phyloP scores from a whole-genome alignment of 2,888 invertebrate species.

The Torymus texanus region DNA sequence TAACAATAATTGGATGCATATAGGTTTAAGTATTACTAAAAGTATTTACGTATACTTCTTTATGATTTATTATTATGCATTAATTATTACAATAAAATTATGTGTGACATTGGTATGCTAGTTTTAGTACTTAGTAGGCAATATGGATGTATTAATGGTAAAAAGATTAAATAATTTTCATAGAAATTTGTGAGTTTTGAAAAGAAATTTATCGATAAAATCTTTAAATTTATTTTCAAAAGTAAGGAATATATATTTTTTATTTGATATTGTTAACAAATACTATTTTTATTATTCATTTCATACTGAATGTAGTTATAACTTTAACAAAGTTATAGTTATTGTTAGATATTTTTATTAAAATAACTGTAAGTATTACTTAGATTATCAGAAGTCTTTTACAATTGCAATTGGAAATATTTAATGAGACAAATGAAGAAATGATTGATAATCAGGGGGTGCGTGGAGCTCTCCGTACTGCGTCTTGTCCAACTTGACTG shows the following conservation, averaged over 20 bases:
- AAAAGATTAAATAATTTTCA: no score
- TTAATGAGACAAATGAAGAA: neutral
- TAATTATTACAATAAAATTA: neutral
- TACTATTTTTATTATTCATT: neutral
- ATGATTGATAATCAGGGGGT: conserved; percentile 36
- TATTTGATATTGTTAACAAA: conserved; percentile 36
- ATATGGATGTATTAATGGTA: no score
- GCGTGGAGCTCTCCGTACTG: conserved; percentile 49
- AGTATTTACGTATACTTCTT: no score
- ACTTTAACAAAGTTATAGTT: no score
- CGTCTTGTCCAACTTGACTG: conserved; percentile 50
- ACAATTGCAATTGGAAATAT: conserved; percentile 5
- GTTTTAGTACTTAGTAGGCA: no score
- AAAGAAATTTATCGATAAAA: conserved; percentile 23
- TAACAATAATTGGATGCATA: no score
- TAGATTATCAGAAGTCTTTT: conserved; percentile 6
- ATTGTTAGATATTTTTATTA: neutral
- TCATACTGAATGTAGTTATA: neutral
- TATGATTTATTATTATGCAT: no score
- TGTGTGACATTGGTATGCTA: neutral
- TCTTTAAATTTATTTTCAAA: conserved; percentile 2
- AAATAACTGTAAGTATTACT: conserved; percentile 2
- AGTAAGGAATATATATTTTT: conserved; percentile 42
- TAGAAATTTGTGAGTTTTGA: neutral
- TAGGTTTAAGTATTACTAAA: no score